Base-by-base conservation (phyloP, 2,888 invertebrate species). In the Nymphalis c-album region DNA sequence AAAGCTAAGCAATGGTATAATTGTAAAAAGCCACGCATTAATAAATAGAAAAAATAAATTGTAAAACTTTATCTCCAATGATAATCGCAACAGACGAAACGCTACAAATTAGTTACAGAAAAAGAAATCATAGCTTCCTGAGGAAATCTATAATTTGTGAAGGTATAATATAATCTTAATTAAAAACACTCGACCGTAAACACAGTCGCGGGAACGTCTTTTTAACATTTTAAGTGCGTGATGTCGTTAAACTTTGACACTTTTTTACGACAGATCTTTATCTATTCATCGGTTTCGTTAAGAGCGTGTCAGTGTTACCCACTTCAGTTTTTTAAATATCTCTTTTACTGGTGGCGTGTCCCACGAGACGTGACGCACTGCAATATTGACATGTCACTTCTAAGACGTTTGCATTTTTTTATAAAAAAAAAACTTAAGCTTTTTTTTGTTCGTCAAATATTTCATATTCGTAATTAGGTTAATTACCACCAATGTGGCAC, bases 101-200 rank as follows among this genome's bases (percentile, higher is more conserved):
- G 5, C 60, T 66, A 66, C 69, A 66, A 66, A 69, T 69, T 57
- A 58, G 53, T 62, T 62, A 26, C 59, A 26, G 7, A 17, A 69
- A 71, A 73, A 73, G 72, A 74, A 73, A 45, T 79, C 80, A 80
- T 77, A 80, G 79, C 85, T 83, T 90, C 91, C 91, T 88, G 78
- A 88, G 91, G 91, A 91, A 83, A 86, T 81, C 71, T 80, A 76
- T 80, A 85, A 88, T 88, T 88, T 86, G 88, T 87, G 80, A 77
- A 65, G 69, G 73, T 72, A 71, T 75, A 78, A 80, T 78, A 80
- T 83, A 73, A 80, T 79, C 78, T 81, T 89, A 90, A 91, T 90
- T 86, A 73, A 82, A 89, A 87, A 85, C 91, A 90, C 83, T 68
- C 73, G 67, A 67, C 63, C 57, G 64, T 73, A 73, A 75, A 72